A percentile compares a stretch with the other conserved stretches of the same genome.
phyloP scores from a whole-genome alignment of 2,888 invertebrate species.

The Eupsilia transversa region DNA sequence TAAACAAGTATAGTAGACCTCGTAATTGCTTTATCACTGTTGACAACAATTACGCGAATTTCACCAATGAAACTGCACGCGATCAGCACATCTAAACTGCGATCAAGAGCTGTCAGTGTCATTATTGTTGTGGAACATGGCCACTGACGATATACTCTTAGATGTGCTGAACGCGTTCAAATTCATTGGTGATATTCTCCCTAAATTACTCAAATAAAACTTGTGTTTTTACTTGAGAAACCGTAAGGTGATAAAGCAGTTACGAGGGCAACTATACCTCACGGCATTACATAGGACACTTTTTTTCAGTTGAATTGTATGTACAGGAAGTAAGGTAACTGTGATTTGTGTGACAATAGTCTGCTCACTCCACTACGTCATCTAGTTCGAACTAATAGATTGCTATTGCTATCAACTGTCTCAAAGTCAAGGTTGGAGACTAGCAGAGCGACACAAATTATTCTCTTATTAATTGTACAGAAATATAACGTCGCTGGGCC shows the following conservation, averaged over 20 bases:
- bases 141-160: too few relatives aligned
- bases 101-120: background rate
- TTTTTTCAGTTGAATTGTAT: constrained; percentile 3
- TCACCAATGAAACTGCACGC: too few relatives aligned
- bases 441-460: background rate
- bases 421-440: constrained; percentile 38
- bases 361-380: constrained; percentile 9
- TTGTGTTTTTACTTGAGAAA: background rate
- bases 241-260: background rate
- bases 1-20: background rate
- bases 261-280: background rate
- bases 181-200: background rate
- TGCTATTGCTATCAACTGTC: constrained; percentile 16
- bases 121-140: too few relatives aligned
- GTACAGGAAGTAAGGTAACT: background rate
- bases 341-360: constrained; percentile 6
- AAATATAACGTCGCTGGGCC: background rate
- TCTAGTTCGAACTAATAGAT: constrained; percentile 14
- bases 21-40: background rate
- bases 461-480: constrained; percentile 1
- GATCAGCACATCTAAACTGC: background rate
- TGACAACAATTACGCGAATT: background rate
- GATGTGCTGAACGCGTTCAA: background rate
- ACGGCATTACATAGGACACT: background rate
- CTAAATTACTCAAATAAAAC: background rate